These are phyloP conservation scores for Entomobrya multifasciata DNA, from an alignment of 2,888 invertebrate species.

Conservation along the genomic window DNA sequence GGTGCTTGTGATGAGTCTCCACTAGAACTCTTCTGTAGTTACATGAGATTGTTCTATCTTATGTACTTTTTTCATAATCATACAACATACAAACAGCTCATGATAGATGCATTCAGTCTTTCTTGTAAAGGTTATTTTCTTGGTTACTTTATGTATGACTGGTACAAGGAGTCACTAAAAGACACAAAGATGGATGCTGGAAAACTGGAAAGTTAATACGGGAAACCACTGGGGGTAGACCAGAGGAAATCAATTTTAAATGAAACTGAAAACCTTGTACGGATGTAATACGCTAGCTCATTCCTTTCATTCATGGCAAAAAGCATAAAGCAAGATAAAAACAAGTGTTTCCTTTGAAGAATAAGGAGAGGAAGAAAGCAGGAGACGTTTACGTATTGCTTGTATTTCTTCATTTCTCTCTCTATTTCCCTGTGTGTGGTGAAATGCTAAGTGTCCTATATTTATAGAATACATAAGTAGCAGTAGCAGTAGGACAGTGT, in stretches of 20 bases:
- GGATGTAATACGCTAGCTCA: not conserved
- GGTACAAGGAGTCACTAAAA: slow-evolving; percentile 15
- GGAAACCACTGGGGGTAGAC: slow-evolving; percentile 66
- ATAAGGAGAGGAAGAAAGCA: slow-evolving; percentile 2
- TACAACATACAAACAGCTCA: not conserved
- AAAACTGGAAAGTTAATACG: slow-evolving; percentile 67
- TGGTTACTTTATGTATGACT: not conserved
- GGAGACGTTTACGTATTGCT: slow-evolving; percentile 28
- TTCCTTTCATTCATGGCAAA: slow-evolving; percentile 18
- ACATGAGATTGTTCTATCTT: too few relatives aligned
- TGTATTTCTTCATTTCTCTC: not conserved
- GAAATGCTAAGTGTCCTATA: not conserved
- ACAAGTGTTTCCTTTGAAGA: slow-evolving; percentile 55
- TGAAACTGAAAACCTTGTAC: slow-evolving; percentile 57
- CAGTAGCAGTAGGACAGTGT: not conserved
- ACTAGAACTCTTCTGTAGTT: not conserved
- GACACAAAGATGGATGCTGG: slow-evolving; percentile 57
- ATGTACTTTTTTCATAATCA: too few relatives aligned
- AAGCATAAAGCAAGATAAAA: slow-evolving; percentile 50
- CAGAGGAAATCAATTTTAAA: slow-evolving; percentile 68
- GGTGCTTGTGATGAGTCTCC: not conserved
- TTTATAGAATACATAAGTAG: not conserved
- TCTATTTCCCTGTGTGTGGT: not conserved
- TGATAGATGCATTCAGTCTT: not conserved
- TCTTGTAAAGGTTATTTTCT: slow-evolving; percentile 19